Base-by-base conservation (phyloP, 1,140 invertebrate genomes). In the Drosophila athabasca region DNA sequence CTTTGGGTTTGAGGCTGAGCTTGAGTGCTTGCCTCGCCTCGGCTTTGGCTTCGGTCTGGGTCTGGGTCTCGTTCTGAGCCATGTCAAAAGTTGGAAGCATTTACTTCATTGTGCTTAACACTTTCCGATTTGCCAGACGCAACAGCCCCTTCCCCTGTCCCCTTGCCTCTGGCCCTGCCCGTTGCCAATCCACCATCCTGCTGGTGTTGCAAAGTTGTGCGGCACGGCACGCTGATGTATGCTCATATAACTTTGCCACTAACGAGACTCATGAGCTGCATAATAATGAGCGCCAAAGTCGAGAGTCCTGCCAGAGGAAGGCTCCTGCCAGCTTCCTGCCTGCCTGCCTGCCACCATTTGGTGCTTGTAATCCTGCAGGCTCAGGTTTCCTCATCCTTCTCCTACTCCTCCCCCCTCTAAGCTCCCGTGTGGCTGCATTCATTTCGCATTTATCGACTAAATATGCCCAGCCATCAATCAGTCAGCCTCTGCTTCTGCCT, bases 221-320 rank as follows among this genome's bases (percentile, higher is more conserved):
- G 76, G 65, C 79, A 59, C 49, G 69, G 65, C 79, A 59, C 49
- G 69, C 82, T 85, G 81, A 87, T 85, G 81, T 85, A 87, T 85
- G 81, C 81, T 87, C 81, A 87, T 87, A 85, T 87, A 87, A 87
- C 81, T 85, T 87, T 85, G 82, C 81, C 81, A 87, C 81, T 85
- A 85, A 85, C 81, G 82, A 87, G 82, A 85, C 81, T 82, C 81
- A 87, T 87, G 82, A 85, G 82, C 74, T 85, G 81, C 81, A 85
- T 85, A 87, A 70, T 78, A 85, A 85, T 87, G 82, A 85, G 80
- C 51, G 80, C 51, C 64, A 31, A 57, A 55, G 69, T 65, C 49
- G 50, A 26, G 11, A 58, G 71, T 55, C 46, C 53, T 54, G 41
- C 29, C 50, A 26, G 9, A 26, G 19, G 26, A 48, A 26, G 29